Evolutionary conservation across 2,888 invertebrate genomes (phyloP), one percentile per base, ranked within the genome.

Genomic region (Trisateles emortualis): DNA sequence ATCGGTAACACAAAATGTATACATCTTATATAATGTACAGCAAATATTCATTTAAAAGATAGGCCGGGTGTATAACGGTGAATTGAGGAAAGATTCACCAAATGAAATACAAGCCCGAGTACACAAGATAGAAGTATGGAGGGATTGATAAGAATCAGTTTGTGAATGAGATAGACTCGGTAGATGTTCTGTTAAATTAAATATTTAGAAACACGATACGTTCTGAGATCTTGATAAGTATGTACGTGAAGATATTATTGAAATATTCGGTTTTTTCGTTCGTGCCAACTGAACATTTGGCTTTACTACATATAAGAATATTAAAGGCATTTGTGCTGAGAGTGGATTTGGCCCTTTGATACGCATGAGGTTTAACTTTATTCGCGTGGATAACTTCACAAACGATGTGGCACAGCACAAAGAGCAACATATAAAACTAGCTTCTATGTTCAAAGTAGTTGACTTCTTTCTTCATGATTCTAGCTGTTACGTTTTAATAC

Each of bases 21-120:
- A 38, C 49, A 26, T 41, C n/a, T 52, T 51, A 53, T 58, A 60
- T 60, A 6, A 26, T 8, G 45, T 43, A 44, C 49, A 47, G 39
- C 45, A 62, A 67, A 70, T 66, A 66, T 69, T 69, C 56, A 70
- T 70, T 60, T 64, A 52, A 66, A 58, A 49, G 59, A 53, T 53
- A 47, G 42, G 26, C 42, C 19, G 22, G 26, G 16, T 32, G 39
- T 40, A 14, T 40, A 32, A 41, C 11, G 39, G 26, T 16, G 46
- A 47, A 59, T 55, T 58, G 67, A 57, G 59, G 51, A 60, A 64
- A 55, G 50, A 50, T 52, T 50, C 41, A 35, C 57, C 33, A 47
- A 69, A 68, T 65, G 59, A 50, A 56, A 68, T 66, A 63, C 58
- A 60, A 56, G 52, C 24, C 43, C 49, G 52, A 55, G 53, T 66